Evolutionary conservation across 2,113 vertebrate genomes (phyloP), one percentile per base, ranked within the genome.

Genomic region (Centropus bengalensis): DNA sequence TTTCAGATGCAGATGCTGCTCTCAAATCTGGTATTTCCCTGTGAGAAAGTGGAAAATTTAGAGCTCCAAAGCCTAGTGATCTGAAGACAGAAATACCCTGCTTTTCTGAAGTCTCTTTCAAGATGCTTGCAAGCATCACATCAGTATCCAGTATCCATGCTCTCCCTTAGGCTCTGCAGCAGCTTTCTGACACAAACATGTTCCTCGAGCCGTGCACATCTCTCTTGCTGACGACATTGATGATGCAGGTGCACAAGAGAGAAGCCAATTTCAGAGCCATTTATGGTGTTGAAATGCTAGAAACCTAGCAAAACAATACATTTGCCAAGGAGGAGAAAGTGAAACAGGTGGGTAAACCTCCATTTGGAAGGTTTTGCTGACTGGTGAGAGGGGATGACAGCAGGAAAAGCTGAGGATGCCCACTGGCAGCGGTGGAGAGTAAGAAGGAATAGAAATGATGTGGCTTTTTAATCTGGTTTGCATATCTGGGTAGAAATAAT

Each of bases 161-260:
- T 86, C 69, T 96, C 96, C 89, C 88, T 71, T 93, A 90, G 92
- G 92, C 91, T 88, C 86, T 93, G 92, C 86, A 78, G 83, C 94
- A 71, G 88, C 70, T 85, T 91, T 76, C 86, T 71, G 77, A 75
- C 79, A 94, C 88, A 87, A 78, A 85, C 67, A 89, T 2, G 66
- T 73, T 91, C 92, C 94, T 97, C 32, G 33, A 89, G 96, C 91
- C 6, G 12, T 88, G 85, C 89, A 89, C 96, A 95, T 96, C 91
- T 59, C 94, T 96, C 81, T 67, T 90, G 82, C 94, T 94, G 79
- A 96, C 89, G 83, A 96, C 96, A 97, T 49, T n/a, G 95, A 88
- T 92, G 96, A 96, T 94, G 96, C 92, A 86, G 96, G 94, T 96
- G 54, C 86, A 88, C 86, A 75, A 96, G 95, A 79, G 88, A 96